phyloP scores from a whole-genome alignment of 2,113 vertebrate species.

The Malurus melanocephalus region DNA sequence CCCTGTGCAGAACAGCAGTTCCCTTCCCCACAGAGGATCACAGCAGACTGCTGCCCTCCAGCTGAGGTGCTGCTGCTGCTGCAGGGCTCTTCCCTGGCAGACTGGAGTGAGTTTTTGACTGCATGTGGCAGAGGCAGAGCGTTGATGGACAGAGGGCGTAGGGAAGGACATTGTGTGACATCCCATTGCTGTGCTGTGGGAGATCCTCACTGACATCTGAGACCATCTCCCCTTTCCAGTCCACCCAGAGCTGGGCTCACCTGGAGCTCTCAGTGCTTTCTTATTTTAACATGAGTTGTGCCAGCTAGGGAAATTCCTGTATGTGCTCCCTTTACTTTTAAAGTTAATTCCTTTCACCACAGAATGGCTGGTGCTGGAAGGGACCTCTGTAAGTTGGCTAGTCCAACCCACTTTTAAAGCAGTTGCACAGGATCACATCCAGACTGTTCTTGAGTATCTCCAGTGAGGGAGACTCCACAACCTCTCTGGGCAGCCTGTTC shows the following conservation, averaged over 20 bases:
- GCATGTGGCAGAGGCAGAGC: background rate
- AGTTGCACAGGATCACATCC: background rate
- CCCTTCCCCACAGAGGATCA: background rate
- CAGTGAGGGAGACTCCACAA: background rate
- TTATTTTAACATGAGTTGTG: background rate
- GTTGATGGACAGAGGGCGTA: accelerated
- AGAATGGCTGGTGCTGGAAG: background rate
- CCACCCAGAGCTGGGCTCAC: background rate
- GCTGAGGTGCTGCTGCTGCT: background rate
- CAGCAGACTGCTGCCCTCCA: background rate
- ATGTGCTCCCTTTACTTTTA: accelerated
- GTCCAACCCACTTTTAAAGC: background rate
- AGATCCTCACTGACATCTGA: background rate
- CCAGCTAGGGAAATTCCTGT: background rate
- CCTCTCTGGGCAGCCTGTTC: background rate
- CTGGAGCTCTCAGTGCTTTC: background rate
- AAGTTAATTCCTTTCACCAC: background rate
- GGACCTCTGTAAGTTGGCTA: background rate
- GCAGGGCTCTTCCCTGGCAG: background rate
- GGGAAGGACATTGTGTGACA: background rate
- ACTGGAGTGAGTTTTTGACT: accelerated
- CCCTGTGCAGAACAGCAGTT: background rate
- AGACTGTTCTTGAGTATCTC: background rate
- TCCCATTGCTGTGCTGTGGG: background rate
- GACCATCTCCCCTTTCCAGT: background rate